These are phyloP conservation scores for Neolamprologus longior DNA, from an alignment of 2,113 vertebrate species.

Conservation along the genomic window DNA sequence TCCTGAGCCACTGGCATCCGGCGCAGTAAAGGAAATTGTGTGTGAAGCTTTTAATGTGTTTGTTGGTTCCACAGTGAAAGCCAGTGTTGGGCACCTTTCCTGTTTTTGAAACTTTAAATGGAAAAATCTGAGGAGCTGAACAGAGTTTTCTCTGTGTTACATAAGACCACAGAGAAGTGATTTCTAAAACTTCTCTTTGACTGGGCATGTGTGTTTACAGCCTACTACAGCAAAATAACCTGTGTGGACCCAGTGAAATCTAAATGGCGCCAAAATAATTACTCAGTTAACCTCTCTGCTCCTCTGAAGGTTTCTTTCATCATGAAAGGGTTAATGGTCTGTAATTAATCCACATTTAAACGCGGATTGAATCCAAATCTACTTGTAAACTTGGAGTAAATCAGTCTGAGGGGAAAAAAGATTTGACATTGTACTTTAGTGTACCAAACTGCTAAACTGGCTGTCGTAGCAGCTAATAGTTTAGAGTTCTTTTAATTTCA, in stretches of 20 bases:
- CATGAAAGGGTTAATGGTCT: background rate
- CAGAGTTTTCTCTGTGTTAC: constrained; percentile 21
- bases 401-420: background rate
- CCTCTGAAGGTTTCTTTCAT: background rate
- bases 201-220: constrained; percentile 15
- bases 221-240: background rate
- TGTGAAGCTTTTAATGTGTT: background rate
- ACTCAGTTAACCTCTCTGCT: constrained; percentile 3
- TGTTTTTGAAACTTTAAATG: constrained; percentile 26
- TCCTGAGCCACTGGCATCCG: background rate
- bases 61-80: background rate
- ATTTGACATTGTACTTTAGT: background rate
- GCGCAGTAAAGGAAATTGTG: background rate
- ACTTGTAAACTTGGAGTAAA: background rate
- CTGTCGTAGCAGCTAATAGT: background rate
- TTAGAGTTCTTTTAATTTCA: background rate
- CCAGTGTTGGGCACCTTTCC: background rate
- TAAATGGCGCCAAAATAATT: constrained; percentile 47
- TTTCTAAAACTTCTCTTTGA: constrained; percentile 21
- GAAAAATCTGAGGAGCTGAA: constrained; percentile 24
- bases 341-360: background rate
- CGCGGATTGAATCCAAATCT: constrained; percentile 1
- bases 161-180: background rate
- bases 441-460: background rate
- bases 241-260: constrained; percentile 8